phyloP scores from a whole-genome alignment of 2,113 vertebrate genomes.

The Cottus gobio region DNA sequence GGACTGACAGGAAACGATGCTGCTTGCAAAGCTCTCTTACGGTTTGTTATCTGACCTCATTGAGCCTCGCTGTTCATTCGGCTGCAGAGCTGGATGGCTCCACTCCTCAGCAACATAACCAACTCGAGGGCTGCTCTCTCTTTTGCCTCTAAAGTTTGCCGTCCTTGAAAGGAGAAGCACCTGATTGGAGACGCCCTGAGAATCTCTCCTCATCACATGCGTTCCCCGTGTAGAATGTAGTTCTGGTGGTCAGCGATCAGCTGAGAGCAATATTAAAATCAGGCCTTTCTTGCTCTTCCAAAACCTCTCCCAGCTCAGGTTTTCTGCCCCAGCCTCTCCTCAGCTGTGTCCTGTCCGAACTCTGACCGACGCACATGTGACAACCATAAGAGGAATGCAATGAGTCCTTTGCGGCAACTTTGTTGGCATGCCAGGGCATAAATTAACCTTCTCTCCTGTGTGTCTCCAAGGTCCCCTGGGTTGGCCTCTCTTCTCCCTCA shows the following conservation, averaged over 20 bases:
- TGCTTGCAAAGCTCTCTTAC: background rate
- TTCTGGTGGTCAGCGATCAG: background rate
- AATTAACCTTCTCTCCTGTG: conserved; percentile 46
- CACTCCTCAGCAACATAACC: too few species aligned
- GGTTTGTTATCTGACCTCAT: background rate
- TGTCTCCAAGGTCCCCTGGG: conserved; percentile 16
- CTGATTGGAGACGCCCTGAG: background rate
- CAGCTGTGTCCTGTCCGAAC: conserved; percentile 19
- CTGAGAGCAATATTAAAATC: background rate
- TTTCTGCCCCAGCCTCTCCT: background rate
- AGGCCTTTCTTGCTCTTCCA: background rate
- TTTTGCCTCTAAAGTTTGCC: background rate
- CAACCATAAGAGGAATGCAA: conserved; percentile 33
- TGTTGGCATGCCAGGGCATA: conserved; percentile 40
- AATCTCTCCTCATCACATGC: background rate
- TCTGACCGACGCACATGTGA: conserved; percentile 39
- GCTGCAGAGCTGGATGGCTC: too few species aligned
- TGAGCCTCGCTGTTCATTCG: too few species aligned
- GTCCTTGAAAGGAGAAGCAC: background rate
- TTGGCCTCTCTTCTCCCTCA: conserved; percentile 20
- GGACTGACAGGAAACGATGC: background rate
- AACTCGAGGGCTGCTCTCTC: background rate
- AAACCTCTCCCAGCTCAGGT: background rate
- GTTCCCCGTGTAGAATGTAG: background rate
- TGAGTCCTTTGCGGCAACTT: conserved; percentile 22